Base-by-base conservation (phyloP, 2,797 vertebrate genomes). In the Pantherophis alleghaniensis region DNA sequence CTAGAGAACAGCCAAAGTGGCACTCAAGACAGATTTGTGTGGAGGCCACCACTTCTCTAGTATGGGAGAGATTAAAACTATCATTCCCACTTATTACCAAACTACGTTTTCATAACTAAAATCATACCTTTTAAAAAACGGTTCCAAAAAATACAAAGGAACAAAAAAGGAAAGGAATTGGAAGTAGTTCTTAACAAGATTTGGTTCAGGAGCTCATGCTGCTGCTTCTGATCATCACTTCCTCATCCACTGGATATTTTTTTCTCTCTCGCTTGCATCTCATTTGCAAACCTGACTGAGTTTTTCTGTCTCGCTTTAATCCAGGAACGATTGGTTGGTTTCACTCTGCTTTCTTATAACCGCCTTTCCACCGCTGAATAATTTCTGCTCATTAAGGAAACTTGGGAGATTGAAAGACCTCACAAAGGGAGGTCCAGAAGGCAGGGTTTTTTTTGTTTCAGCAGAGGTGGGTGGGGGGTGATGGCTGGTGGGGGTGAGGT, bases 371-470 rank as follows among this genome's bases (percentile, higher is more conserved):
- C 37, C 2, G 20, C 53, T 51, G 14, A 6, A 11, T 12, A 22
- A 92, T 59, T 87, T 90, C 16, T 66, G n/a, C 42, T 93, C 18
- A 10, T 89, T 91, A 87, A 28, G 87, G 91, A 90, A 86, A 90
- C 55, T 7, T 12, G 57, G 66, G 89, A 93, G 63, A 26, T 60
- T 10, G 63, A 7, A 32, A 13, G 56, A 63, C 32, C 2, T 26
- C n/a, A 6, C 0, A n/a, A 1, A 0, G 0, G 59, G 90, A 92
- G 42, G 9, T 5, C 61, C 61, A 13, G 26, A 0, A 13, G 0
- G 24, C 59, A 1, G 37, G 55, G 7, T 51, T 51, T 1, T 12
- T 12, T 10, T 0, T 13, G 0, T 55, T 87, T 88, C 83, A 55
- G 47, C 18, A 11, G 10, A 83, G 18, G 79, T 18, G 4, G 7